These are phyloP conservation scores for Clarias gariepinus DNA, from an alignment of 2,113 vertebrate species.

Conservation along the genomic window DNA sequence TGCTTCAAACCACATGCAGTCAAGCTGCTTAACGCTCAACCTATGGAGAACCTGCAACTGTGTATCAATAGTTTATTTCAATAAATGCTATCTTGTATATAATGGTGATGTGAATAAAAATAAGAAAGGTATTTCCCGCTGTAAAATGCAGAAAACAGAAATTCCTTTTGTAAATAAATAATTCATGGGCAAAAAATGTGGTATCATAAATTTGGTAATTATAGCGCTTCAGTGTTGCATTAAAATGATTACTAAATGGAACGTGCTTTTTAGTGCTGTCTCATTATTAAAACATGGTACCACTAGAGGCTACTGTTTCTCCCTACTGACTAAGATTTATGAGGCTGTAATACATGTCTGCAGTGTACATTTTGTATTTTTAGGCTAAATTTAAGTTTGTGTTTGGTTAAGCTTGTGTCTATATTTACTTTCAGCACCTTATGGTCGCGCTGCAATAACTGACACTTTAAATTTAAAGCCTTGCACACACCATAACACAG, in stretches of 20 bases:
- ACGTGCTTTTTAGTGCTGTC: slow-evolving; percentile 5
- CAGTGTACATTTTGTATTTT: slow-evolving; percentile 27
- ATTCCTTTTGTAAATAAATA: neutral
- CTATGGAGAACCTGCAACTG: neutral
- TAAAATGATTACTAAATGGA: neutral
- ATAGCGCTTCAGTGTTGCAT: neutral
- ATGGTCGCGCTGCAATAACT: slow-evolving; percentile 58
- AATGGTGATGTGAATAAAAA: neutral
- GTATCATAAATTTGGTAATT: neutral
- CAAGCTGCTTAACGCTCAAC: neutral
- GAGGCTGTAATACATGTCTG: slow-evolving; percentile 43
- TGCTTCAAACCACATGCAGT: neutral
- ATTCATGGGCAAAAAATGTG: neutral
- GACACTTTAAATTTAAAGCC: slow-evolving; percentile 61
- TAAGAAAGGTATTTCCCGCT: no score
- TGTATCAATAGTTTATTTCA: neutral
- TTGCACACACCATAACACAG: slow-evolving; percentile 55
- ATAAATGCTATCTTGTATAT: neutral
- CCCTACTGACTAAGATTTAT: slow-evolving; percentile 12
- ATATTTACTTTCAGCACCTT: slow-evolving; percentile 68
- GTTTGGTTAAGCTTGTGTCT: slow-evolving; percentile 55
- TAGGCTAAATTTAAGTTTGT: slow-evolving; percentile 43
- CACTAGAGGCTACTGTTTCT: slow-evolving; percentile 27
- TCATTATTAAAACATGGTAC: slow-evolving; percentile 28
- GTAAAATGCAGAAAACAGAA: no score